Percentiles rank a stretch among this genome's conserved stretches.
Conservation (phyloP, 2,888 invertebrate species). For the Cosmia pyralina region DNA sequence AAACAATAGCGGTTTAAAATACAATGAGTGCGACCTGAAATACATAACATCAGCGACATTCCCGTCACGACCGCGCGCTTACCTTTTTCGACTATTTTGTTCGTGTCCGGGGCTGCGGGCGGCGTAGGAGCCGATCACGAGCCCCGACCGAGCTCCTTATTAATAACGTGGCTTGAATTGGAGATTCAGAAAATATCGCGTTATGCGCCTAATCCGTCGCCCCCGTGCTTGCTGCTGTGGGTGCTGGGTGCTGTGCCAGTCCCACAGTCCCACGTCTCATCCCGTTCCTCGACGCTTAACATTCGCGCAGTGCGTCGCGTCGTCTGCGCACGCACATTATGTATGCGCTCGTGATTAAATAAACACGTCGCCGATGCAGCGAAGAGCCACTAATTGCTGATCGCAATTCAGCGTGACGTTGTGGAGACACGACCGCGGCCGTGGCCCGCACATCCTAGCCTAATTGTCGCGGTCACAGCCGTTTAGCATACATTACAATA, state of each 20-base stretch:
- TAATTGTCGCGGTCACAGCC: conserved; percentile 85
- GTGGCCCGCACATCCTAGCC: conserved; percentile 76
- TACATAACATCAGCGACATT: conserved; percentile 86
- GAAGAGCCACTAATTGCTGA: conserved; percentile 80
- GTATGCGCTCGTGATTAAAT: conserved; percentile 83
- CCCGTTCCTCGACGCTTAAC: conserved; percentile 63
- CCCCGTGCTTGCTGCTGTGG: conserved; percentile 25
- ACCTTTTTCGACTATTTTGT: conserved; percentile 88
- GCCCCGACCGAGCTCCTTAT: conserved; percentile 80
- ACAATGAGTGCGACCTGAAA: conserved; percentile 87
- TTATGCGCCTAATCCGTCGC: conserved; percentile 31
- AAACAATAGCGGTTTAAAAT: conserved; percentile 89
- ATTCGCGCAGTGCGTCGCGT: conserved; percentile 68
- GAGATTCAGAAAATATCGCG: conserved; percentile 73
- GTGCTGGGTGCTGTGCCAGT: conserved; percentile 18
- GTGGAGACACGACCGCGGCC: conserved; percentile 75
- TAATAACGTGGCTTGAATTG: conserved; percentile 87
- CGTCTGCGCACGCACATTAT: conserved; percentile 71
- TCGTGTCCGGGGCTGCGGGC: conserved; percentile 69
- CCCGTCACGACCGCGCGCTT: conserved; percentile 87
- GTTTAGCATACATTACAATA: conserved; percentile 88
- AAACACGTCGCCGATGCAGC: conserved; percentile 75
- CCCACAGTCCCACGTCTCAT: conserved; percentile 43
- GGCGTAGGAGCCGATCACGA: conserved; percentile 78
- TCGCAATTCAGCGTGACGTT: conserved; percentile 79